Conservation (phyloP, 2,797 vertebrate genomes). For the Acanthiza pusilla region DNA sequence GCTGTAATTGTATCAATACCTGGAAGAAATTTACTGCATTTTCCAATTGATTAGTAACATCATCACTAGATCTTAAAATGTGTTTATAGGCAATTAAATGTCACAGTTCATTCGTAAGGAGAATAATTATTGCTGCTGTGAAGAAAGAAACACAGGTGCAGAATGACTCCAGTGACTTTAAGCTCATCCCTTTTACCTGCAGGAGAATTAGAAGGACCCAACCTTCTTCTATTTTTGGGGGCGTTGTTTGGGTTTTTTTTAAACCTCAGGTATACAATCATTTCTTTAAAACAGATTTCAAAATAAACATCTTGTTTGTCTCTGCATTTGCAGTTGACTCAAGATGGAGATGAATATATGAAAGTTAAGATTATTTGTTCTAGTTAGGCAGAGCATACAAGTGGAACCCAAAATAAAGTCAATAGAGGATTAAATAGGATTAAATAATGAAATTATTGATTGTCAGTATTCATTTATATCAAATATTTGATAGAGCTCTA, state of each 20-base stretch:
- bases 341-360: neutral
- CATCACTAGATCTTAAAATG: neutral
- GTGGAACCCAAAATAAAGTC: slow-evolving; percentile 8
- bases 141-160: neutral
- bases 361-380: neutral
- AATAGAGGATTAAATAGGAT: neutral
- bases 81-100: slow-evolving; percentile 34
- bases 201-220: neutral
- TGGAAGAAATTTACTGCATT: neutral
- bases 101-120: neutral
- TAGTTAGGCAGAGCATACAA: neutral
- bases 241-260: fast-evolving
- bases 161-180: neutral
- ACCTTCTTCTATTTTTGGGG: neutral
- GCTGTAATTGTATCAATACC: neutral
- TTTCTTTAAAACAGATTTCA: neutral
- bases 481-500: neutral
- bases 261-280: neutral
- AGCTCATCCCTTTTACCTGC: neutral
- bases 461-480: neutral
- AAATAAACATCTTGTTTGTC: neutral
- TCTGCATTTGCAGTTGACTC: neutral
- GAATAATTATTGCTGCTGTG: neutral
- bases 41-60: neutral
- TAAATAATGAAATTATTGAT: neutral